phyloP scores from a whole-genome alignment of 2,113 vertebrate species.

The Cynopterus brachyotis region DNA sequence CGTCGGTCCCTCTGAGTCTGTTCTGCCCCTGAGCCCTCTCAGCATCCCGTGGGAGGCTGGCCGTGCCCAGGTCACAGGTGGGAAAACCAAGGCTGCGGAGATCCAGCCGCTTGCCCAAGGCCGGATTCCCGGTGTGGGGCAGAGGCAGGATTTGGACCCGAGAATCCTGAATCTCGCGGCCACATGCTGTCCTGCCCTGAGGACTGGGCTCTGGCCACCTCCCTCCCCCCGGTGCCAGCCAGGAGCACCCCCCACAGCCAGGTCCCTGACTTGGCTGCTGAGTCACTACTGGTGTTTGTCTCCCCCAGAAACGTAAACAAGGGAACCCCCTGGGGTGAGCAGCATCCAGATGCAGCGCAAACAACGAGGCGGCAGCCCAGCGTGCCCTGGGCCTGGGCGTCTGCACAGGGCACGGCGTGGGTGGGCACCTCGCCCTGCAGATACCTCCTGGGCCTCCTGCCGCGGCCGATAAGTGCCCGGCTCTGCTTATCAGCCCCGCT shows the following conservation, averaged over 20 bases:
- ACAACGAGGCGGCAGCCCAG: constrained; percentile 73
- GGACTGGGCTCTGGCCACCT: not conserved
- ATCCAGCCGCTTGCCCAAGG: fast-evolving
- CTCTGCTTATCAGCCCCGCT: constrained; percentile 63
- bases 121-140: not conserved
- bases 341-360: constrained; percentile 72
- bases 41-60: not conserved
- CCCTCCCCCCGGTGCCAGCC: not conserved
- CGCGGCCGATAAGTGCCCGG: constrained; percentile 74
- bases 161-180: not conserved
- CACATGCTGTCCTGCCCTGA: fast-evolving
- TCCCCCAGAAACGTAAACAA: constrained; percentile 37
- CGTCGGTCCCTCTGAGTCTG: fast-evolving
- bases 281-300: constrained; percentile 75
- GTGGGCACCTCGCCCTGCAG: constrained; percentile 53
- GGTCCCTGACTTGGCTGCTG: constrained; percentile 71
- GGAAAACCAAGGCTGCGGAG: not conserved
- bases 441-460: constrained; percentile 78
- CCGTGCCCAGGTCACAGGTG: not conserved
- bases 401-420: not conserved
- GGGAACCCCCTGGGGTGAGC: constrained; percentile 62
- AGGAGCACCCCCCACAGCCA: not conserved
- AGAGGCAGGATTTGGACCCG: not conserved
- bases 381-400: not conserved
- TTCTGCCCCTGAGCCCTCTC: not conserved